These are phyloP conservation scores for Onychomys torridus DNA, from an alignment of 2,797 vertebrate genomes.

Conservation along the genomic window DNA sequence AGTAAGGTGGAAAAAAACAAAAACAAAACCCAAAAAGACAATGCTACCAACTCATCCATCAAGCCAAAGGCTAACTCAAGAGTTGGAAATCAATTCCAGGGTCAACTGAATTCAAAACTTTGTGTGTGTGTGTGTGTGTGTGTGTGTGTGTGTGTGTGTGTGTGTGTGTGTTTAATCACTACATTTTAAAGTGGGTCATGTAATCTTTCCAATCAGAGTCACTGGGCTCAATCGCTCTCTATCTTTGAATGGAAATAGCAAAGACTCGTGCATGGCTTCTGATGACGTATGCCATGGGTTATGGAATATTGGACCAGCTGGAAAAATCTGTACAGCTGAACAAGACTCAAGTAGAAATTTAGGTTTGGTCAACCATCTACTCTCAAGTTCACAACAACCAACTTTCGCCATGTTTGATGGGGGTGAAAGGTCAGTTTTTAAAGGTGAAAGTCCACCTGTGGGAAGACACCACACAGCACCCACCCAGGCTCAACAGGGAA, in stretches of 20 bases:
- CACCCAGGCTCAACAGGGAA: not conserved
- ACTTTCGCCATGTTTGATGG: not conserved
- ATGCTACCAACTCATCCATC: fast-evolving
- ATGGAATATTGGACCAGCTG: not conserved
- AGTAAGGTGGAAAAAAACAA: not conserved
- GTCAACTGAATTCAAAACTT: not conserved
- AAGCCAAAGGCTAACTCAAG: not conserved
- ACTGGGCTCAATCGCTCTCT: not conserved
- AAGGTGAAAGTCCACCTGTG: not conserved
- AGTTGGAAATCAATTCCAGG: not conserved
- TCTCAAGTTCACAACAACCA: not conserved
- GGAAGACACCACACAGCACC: not conserved
- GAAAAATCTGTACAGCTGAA: not conserved
- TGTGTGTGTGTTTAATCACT: not conserved
- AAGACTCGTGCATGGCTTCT: not conserved
- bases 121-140: not conserved
- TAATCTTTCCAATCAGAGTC: not conserved
- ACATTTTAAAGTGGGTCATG: not conserved
- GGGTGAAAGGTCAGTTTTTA: not conserved
- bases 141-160: not conserved
- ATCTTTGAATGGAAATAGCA: not conserved
- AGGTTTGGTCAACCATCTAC: not conserved
- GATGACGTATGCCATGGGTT: fast-evolving
- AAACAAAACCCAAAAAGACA: not conserved
- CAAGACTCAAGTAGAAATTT: not conserved